Percentiles rank a stretch among this genome's conserved stretches.
Conservation (phyloP, 2,888 invertebrate genomes). For the Campoplex nolae region DNA sequence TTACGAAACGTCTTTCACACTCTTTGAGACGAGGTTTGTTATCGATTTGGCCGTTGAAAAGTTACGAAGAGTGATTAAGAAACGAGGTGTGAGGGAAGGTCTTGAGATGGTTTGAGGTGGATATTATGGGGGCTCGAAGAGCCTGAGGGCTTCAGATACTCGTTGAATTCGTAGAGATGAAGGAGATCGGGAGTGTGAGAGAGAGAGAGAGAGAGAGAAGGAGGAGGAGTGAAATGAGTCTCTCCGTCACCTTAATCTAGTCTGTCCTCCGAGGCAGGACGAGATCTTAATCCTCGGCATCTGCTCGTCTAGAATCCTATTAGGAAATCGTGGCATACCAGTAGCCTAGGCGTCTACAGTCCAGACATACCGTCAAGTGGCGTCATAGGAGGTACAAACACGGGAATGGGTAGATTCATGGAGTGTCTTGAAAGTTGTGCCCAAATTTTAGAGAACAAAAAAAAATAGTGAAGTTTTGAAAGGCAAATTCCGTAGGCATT, state of each 20-base stretch:
- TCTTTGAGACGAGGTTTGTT: constrained; percentile 43
- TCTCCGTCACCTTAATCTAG: constrained; percentile 60
- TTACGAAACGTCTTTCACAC: constrained; percentile 48
- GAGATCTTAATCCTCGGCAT: constrained; percentile 69
- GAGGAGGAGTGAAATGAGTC: constrained; percentile 18
- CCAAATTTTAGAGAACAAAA: not conserved
- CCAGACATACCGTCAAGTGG: constrained; percentile 66
- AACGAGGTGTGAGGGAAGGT: constrained; percentile 38
- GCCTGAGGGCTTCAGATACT: constrained; percentile 25
- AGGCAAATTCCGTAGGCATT: not conserved
- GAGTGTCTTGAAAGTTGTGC: not conserved
- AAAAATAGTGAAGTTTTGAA: not conserved
- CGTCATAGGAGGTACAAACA: constrained; percentile 13
- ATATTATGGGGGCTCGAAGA: constrained; percentile 21
- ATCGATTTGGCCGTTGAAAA: constrained; percentile 57
- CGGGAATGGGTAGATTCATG: not conserved
- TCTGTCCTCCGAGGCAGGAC: constrained; percentile 46
- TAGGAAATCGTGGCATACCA: constrained; percentile 70
- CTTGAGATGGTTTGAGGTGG: constrained; percentile 19
- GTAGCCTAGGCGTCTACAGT: constrained; percentile 63
- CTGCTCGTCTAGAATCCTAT: constrained; percentile 72
- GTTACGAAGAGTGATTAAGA: constrained; percentile 64
- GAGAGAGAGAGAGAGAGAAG: constrained; percentile 7
- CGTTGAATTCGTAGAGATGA: constrained; percentile 20
- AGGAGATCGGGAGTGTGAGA: not conserved